Base-by-base conservation (phyloP, 2,113 vertebrate species). In the Anser brachyrhynchus region DNA sequence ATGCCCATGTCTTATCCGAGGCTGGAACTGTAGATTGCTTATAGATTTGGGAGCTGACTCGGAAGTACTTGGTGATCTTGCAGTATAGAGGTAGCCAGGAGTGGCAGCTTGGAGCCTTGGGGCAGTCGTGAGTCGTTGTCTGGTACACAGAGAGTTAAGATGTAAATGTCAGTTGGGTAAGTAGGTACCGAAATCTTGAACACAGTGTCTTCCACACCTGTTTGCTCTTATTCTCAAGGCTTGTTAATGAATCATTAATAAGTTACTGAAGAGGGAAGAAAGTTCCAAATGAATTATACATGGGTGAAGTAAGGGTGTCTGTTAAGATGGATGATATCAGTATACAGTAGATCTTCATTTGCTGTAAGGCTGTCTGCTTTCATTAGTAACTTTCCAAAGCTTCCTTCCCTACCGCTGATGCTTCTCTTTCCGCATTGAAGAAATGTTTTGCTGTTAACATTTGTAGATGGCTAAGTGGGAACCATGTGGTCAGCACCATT, bases 221-320 rank as follows among this genome's bases (percentile, higher is more conserved):
- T 80, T 92, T 92, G 55, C 62, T 92, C 66, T 74, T 67, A 61
- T 51, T 92, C 62, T 76, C 51, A 67, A 76, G 77, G 74, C 41
- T 85, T 91, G 55, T 83, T 93, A 93, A 73, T 95, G 87, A 92
- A 87, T 91, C 80, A 79, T 93, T 91, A 95, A 70, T 87, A 93
- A 87, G 91, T 92, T 51, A 66, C 33, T 35, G 59, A 84, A 93
- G 73, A 81, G 52, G 61, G 90, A 96, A 74, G 55, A 91, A 90
- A 92, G 62, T 94, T 93, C 71, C 35, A 84, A 57, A 92, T 91
- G 77, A 96, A 95, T 94, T 95, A 94, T 72, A 64, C 70, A 83
- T 92, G 76, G 64, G 12, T 55, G 37, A 64, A 57, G 46, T 86
- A 78, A 80, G 67, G 62, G 29, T 74, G 64, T 80, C 62, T 87